phyloP scores from a whole-genome alignment of 2,797 vertebrate genomes.

The Sebastes elongatus region DNA sequence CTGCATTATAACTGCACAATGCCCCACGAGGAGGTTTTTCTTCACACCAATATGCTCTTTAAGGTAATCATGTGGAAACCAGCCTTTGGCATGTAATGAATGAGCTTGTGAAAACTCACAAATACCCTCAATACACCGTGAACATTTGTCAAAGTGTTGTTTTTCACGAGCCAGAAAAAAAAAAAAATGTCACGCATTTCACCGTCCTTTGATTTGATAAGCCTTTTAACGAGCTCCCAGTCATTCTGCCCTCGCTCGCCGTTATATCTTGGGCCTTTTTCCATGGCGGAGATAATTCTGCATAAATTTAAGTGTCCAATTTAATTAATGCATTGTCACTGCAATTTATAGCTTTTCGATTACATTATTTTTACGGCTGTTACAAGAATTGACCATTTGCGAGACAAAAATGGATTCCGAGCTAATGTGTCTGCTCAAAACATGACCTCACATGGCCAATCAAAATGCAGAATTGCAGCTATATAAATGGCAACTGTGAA shows the following conservation, averaged over 20 bases:
- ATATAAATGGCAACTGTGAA: constrained; percentile 46
- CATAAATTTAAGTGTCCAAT: constrained; percentile 69
- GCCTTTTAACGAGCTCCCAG: constrained; percentile 60
- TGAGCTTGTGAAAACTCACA: constrained; percentile 23
- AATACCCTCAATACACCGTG: constrained; percentile 14
- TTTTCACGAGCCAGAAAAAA: constrained; percentile 40
- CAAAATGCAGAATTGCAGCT: constrained; percentile 44
- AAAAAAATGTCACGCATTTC: constrained; percentile 44
- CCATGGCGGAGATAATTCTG: constrained; percentile 52
- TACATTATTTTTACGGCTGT: constrained; percentile 72
- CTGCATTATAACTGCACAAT: constrained; percentile 55
- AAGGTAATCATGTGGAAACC: constrained; percentile 46
- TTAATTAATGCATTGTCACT: constrained; percentile 74
- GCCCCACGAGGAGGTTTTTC: constrained; percentile 9
- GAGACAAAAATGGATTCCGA: constrained; percentile 71
- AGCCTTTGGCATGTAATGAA: constrained; percentile 27
- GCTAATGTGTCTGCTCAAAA: constrained; percentile 69
- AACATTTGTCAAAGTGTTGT: constrained; percentile 40
- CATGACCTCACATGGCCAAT: constrained; percentile 60
- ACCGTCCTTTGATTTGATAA: constrained; percentile 60
- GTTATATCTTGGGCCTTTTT: constrained; percentile 45
- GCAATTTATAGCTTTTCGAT: constrained; percentile 75
- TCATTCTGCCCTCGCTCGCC: constrained; percentile 38
- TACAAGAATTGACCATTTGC: constrained; percentile 72
- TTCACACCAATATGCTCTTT: constrained; percentile 33